These are phyloP conservation scores for Prolemur simus DNA, from an alignment of 2,113 vertebrate species.

Conservation along the genomic window DNA sequence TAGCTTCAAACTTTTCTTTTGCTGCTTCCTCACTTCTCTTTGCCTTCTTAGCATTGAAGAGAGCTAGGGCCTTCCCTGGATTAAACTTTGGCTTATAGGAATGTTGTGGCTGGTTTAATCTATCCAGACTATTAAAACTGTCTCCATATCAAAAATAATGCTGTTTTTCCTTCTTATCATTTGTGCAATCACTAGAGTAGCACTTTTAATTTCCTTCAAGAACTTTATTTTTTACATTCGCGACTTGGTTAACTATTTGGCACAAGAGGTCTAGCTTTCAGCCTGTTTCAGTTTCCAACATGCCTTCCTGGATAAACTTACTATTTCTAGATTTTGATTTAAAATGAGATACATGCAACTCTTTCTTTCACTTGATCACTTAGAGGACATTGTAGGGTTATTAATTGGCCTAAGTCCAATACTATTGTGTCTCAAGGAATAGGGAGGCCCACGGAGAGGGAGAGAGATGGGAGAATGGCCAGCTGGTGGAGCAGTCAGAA, in stretches of 20 bases:
- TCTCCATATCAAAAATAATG: neutral
- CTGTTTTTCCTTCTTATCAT: neutral
- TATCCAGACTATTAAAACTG: neutral
- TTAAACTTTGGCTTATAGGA: neutral
- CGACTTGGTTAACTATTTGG: neutral
- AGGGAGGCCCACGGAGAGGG: too few species aligned
- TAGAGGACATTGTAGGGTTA: neutral
- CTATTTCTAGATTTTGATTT: neutral
- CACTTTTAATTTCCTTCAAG: neutral
- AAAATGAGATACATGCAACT: neutral
- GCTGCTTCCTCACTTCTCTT: neutral
- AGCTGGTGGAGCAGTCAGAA: neutral
- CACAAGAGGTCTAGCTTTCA: neutral
- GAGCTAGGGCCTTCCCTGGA: neutral
- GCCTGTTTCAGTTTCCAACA: neutral
- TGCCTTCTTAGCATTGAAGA: neutral
- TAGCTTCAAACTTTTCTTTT: neutral
- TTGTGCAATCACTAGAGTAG: neutral
- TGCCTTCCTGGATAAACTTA: neutral
- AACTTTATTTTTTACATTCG: too few species aligned
- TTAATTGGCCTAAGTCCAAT: too few species aligned
- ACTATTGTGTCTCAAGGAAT: too few species aligned
- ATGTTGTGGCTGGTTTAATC: neutral
- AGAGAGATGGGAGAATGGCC: neutral
- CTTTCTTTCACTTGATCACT: neutral